Evolutionary conservation across 2,888 invertebrate species (phyloP).

Genomic region (Morpho deidamia): DNA sequence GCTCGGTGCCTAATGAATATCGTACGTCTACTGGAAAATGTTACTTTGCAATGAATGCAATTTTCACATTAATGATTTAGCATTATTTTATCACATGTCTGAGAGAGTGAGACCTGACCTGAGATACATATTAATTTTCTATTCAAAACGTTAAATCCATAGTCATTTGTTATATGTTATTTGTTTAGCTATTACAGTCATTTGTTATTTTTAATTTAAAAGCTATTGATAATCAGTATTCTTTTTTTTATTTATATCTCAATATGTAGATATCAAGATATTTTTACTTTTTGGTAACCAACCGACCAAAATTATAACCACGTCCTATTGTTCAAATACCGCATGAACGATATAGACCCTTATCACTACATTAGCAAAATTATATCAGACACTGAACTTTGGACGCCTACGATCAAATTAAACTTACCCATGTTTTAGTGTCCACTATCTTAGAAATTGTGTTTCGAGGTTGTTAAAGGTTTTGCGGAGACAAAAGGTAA

Average conservation of each 20-base stretch:
- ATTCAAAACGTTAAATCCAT: too few species aligned
- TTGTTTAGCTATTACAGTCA: too few species aligned
- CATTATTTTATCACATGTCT: too few species aligned
- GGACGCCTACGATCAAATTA: constrained; percentile 9
- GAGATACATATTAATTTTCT: too few species aligned
- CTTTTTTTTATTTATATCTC: too few species aligned
- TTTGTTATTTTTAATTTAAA: too few species aligned
- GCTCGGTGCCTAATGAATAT: constrained; percentile 12
- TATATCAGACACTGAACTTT: not conserved
- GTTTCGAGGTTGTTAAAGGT: not conserved
- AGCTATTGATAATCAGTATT: too few species aligned
- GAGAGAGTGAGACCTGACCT: too few species aligned
- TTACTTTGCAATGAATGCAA: not conserved
- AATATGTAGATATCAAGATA: too few species aligned
- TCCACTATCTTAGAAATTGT: constrained; percentile 13
- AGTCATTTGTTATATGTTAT: too few species aligned
- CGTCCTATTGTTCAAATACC: not conserved
- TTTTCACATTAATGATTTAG: not conserved
- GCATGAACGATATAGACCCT: not conserved
- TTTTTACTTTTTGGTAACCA: too few species aligned
- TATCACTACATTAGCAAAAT: constrained; percentile 1
- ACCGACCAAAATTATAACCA: too few species aligned
- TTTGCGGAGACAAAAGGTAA: constrained; percentile 17
- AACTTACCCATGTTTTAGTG: constrained; percentile 13
- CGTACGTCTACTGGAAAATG: not conserved